Percentiles rank a stretch among this genome's conserved stretches.
Conservation (phyloP, 2,113 vertebrate genomes). For the Beaufortia kweichowensis region DNA sequence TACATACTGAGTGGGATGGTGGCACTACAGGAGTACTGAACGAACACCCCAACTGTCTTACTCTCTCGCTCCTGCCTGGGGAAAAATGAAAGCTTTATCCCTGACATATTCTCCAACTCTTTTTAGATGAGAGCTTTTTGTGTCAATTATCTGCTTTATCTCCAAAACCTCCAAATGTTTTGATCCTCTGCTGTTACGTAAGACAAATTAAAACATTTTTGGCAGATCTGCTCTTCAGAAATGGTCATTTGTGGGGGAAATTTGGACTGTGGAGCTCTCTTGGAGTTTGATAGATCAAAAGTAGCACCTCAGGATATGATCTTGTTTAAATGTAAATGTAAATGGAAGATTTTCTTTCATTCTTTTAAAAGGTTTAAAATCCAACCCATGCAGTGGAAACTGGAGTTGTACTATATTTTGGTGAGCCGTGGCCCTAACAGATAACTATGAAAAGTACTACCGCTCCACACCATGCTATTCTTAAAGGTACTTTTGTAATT, state of each 20-base stretch:
- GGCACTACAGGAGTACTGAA: background rate
- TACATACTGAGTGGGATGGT: constrained; percentile 22
- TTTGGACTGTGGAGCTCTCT: background rate
- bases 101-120: constrained; percentile 18
- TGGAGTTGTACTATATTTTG: background rate
- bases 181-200: constrained; percentile 41
- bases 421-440: background rate
- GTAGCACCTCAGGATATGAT: constrained; percentile 24
- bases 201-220: constrained; percentile 24
- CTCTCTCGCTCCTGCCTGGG: constrained; percentile 7
- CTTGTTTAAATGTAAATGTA: constrained; percentile 7
- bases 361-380: constrained; percentile 6
- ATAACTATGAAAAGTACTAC: too few relatives aligned
- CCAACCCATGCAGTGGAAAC: constrained; percentile 5
- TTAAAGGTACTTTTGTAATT: too few relatives aligned
- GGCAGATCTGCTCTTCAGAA: constrained; percentile 15
- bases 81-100: background rate
- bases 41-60: background rate
- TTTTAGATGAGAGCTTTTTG: constrained; percentile 53
- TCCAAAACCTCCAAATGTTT: constrained; percentile 48
- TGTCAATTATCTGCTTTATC: constrained; percentile 54
- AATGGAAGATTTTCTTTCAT: background rate
- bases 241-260: background rate
- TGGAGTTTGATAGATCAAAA: constrained; percentile 28
- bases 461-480: background rate